Percentiles rank a stretch among this genome's conserved stretches.
These are phyloP conservation scores for Contarinia nasturtii DNA, from an alignment of 1,140 invertebrate species.

Conservation along the genomic window DNA sequence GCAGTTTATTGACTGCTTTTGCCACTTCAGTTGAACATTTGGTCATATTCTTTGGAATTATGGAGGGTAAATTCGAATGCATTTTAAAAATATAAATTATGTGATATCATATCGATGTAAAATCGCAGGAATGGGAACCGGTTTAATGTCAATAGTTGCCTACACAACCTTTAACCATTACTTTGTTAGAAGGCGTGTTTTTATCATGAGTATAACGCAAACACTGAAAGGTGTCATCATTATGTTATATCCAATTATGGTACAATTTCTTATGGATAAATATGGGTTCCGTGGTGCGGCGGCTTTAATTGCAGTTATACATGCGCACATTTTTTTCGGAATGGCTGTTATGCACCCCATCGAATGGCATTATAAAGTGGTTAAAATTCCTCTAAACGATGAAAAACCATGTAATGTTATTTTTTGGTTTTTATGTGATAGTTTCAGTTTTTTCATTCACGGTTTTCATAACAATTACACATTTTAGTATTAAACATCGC, in stretches of 20 bases:
- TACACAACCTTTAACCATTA: slow-evolving; percentile 37
- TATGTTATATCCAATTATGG: slow-evolving; percentile 33
- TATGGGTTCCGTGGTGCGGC: slow-evolving; percentile 42
- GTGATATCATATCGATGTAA: too few relatives aligned
- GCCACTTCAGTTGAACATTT: slow-evolving; percentile 29
- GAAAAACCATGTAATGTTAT: too few relatives aligned
- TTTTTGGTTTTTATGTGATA: too few relatives aligned
- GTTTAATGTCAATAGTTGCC: slow-evolving; percentile 33
- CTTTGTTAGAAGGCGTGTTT: slow-evolving; percentile 32
- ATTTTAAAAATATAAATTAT: background rate
- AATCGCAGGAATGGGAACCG: slow-evolving; percentile 26
- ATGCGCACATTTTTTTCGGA: slow-evolving; percentile 37
- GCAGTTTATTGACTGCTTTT: slow-evolving; percentile 31
- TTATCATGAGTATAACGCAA: slow-evolving; percentile 37
- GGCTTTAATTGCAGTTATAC: slow-evolving; percentile 34
- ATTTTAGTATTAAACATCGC: too few relatives aligned
- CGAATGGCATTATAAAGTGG: slow-evolving; percentile 42
- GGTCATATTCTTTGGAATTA: slow-evolving; percentile 30
- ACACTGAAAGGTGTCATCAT: slow-evolving; percentile 30
- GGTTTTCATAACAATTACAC: too few relatives aligned
- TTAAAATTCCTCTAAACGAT: too few relatives aligned
- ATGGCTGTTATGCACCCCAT: slow-evolving; percentile 42
- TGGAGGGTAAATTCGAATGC: slow-evolving; percentile 27
- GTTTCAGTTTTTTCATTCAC: too few relatives aligned
- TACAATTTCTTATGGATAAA: slow-evolving; percentile 26